Evolutionary conservation across 2,797 vertebrate species (phyloP), one percentile per base, ranked within the genome.

Genomic region (Galago senegalensis): DNA sequence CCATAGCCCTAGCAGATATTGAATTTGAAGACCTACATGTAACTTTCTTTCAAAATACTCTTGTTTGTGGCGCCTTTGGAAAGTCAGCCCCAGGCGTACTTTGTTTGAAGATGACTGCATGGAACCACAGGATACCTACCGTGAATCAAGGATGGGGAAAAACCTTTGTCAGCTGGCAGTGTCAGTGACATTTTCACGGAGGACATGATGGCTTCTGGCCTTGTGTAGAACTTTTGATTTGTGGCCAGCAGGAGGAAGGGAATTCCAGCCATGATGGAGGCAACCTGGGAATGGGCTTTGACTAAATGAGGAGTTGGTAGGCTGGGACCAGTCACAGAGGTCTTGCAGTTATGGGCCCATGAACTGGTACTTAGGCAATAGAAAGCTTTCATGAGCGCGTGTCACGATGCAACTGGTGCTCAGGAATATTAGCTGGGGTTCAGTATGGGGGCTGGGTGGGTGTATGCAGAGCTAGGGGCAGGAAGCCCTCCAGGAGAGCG

Each of bases 11-110:
- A 43, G 40, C 65, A n/a, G 12, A 40, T 7, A 11, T 1, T 40
- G 37, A 46, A 72, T 61, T 63, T n/a, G 80, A 93, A 84, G 84
- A 34, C 29, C 13, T 16, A 18, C 29, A 18, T 5, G 17, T 53
- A 77, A 25, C 34, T 92, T 91, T 70, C 63, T 25, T 96, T 94
- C 53, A 83, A 76, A 94, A 86, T 43, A 46, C 10, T 14, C 43
- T 37, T 37, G n/a, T 56, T 40, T 3, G 3, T 17, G 8, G 14
- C 5, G 37, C 31, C 63, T 91, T 23, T 49, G 77, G 53, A 37
- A 82, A 58, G 61, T 25, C 58, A 27, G 25, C 53, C 29, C 14
- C 20, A 16, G 77, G 46, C 13, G 9, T 27, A 12, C 27, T 13
- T 80, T 5, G 53, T 56, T 56, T 72, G 63, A 69, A 83, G 82